Base-by-base conservation (phyloP, 2,113 vertebrate genomes). In the Heteronetta atricapilla region DNA sequence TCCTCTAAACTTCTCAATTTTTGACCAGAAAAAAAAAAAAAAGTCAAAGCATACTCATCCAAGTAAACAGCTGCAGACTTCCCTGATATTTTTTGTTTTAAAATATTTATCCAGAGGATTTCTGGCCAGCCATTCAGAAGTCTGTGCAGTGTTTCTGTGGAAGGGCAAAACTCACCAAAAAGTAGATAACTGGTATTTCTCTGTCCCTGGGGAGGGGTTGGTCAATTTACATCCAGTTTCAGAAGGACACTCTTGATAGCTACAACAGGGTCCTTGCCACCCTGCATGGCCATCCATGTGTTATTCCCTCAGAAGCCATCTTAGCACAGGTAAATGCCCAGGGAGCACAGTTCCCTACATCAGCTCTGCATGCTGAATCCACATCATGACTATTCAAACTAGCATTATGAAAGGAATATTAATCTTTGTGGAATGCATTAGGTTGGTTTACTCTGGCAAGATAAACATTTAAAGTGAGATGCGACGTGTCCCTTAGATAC, bases 361-460 rank as follows among this genome's bases (percentile, higher is more conserved):
- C 7, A 8, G 13, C n/a, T 78, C 31, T 82, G 13, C 17, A 18
- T 69, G 87, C 83, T 78, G 19, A 46, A 80, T 69, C 38, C n/a
- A 33, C 36, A 34, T 29, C 13, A 53, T 70, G 58, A 90, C 92
- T 93, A 83, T 92, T 93, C 40, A 83, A 86, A 88, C 84, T 63
- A 78, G 31, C 34, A 12, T 82, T 92, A 31, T 34, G 68, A 87
- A 82, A 81, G 34, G 31, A 82, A 91, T 64, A 82, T 88, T 60
- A 60, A 52, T 83, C 87, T 94, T 89, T 5, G 9, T 53, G 50
- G 60, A 81, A 48, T 75, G 55, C 7, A 44, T 90, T 62, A 90
- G n/a, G 34, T 86, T 83, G 82, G 77, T 90, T 95, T 96, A 88
- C 76, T 88, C 26, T 68, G 76, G 46, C 58, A 82, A 86, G 86